Base-by-base conservation (phyloP, 2,888 invertebrate genomes). In the Habrosyne pyritoides region DNA sequence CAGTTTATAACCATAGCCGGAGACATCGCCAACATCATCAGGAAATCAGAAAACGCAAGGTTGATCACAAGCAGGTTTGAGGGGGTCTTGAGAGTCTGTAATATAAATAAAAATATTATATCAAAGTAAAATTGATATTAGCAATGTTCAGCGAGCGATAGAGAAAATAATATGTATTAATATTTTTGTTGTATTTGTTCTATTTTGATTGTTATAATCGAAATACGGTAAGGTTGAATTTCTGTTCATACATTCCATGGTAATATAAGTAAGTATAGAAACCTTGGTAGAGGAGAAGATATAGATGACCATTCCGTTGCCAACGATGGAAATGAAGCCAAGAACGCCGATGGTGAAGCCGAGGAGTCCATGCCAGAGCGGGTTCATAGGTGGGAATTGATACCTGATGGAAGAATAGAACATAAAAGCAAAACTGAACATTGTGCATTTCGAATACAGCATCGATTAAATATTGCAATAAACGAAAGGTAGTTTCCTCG, bases 21-120 rank as follows among this genome's bases (percentile, higher is more conserved):
- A 73, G 96, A 94, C 96, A 96, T 96, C 69, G 92, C 87, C 72
- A 95, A 91, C 97, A 98, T 98, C 96, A 98, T 98, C 64, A 96
- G 93, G 81, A 98, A 97, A 83, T 98, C 98, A 55, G 97, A 97
- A 84, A 98, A 95, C 36, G 98, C 98, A 77, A 98, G 93, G 89
- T 98, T 98, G 60, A 98, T 95, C 58, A 98, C 96, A 69, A 98
- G 93, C 72, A 98, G 93, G 86, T 98, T 98, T 64, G 98, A 97
- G 50, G 98, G 98, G 36, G 98, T 98, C 72, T 97, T 95, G 57
- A 98, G 93, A 52, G 89, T 83, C 93, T 93, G 83, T 1, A 86
- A 86, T 3, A 42, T n/a, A n/a, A n/a, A n/a, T n/a, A n/a, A n/a
- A n/a, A n/a, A n/a, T n/a, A n/a, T n/a, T n/a, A n/a, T n/a, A n/a